Evolutionary conservation across 2,113 vertebrate genomes (phyloP), one percentile per base, ranked within the genome.

Genomic region (Rhizomys pruinosus): DNA sequence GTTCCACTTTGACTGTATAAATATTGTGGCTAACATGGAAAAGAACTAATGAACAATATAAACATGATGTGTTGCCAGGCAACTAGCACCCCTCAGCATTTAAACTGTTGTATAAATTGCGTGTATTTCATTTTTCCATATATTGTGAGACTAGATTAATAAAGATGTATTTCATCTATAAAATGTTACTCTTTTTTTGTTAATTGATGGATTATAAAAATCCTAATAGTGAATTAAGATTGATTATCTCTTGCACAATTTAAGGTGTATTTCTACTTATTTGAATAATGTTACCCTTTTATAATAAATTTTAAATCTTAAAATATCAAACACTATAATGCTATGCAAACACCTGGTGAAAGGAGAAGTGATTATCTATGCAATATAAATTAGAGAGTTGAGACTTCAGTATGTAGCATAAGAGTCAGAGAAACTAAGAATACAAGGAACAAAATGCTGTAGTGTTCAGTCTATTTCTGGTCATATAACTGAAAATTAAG

Each of bases 131-230:
- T 2, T 76, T 71, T 91, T 87, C 25, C 19, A 87, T 42, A 52
- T 47, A 44, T 55, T 55, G 34, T 37, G 15, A 74, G 7, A 10
- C 13, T 85, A 72, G 42, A 71, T 80, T n/a, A 80, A 22, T 61
- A 44, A 71, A 8, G 37, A 37, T 71, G 5, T 29, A 52, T 87
- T 17, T 15, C 37, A 82, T 79, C 8, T 39, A 57, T 44, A 57
- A 89, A 37, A 84, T 52, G 10, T 86, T 39, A 5, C 32, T 66
- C 86, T 52, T 44, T 76, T 3, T 20, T 19, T 74, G n/a, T 57
- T 79, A 89, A 10, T 76, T 92, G 34, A 85, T 69, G 17, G 1
- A 82, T 87, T 90, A 44, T 84, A 80, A 93, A 81, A 69, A 68
- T 69, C 44, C 29, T 3, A 59, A 11, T 13, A 29, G 3, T 74